Conservation (phyloP, 2,888 invertebrate genomes). For the Synanthedon tipuliformis region DNA sequence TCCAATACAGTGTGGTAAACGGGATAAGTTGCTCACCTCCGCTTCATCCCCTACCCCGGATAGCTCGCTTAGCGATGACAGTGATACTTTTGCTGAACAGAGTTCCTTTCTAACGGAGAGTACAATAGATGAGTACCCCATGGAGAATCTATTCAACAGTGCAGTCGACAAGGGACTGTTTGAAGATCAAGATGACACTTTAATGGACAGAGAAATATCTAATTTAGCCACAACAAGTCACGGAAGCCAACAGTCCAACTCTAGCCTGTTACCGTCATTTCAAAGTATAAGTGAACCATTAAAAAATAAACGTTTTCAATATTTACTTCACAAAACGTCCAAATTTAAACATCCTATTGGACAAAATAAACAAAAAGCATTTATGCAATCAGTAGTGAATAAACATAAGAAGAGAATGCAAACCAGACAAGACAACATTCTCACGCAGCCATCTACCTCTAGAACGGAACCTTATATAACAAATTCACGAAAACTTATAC, state of each 20-base stretch:
- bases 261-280: constrained; percentile 52
- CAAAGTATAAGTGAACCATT: constrained; percentile 59
- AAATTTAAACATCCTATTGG: constrained; percentile 64
- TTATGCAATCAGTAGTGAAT: constrained; percentile 64
- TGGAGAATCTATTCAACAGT: constrained; percentile 64
- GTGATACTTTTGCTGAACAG: constrained; percentile 59
- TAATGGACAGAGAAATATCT: constrained; percentile 64
- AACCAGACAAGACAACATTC: constrained; percentile 35
- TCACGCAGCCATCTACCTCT: constrained; percentile 55
- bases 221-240: constrained; percentile 62
- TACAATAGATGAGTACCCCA: constrained; percentile 63
- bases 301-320: constrained; percentile 64
- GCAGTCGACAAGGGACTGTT: constrained; percentile 61
- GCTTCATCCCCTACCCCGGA: constrained; percentile 46
- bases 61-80: constrained; percentile 58
- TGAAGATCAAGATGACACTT: constrained; percentile 57
- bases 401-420: constrained; percentile 64
- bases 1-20: constrained; percentile 42
- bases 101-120: constrained; percentile 61
- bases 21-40: constrained; percentile 34
- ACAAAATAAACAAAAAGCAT: constrained; percentile 62
- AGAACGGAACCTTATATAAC: constrained; percentile 49
- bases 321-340: constrained; percentile 62
- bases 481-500: constrained; percentile 43
- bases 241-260: constrained; percentile 41